Evolutionary conservation across 2,888 invertebrate species (phyloP).

Genomic region (Mimachlamys varia): DNA sequence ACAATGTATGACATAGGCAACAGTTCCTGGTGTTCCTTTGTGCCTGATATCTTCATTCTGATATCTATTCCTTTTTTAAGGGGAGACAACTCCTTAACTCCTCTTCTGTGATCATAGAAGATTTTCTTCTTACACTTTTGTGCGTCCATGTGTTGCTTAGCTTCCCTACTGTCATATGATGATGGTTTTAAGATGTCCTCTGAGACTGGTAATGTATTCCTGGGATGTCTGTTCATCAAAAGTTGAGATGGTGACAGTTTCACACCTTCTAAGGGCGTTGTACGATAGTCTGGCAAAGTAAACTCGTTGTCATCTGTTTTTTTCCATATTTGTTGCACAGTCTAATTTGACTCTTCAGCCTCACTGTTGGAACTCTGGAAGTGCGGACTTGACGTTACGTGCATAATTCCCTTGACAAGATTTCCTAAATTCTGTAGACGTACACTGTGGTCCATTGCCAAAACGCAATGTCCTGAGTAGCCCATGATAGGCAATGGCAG

Average conservation of each 20-base stretch:
- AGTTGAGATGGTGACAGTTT: constrained; percentile 57
- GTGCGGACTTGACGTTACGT: no score
- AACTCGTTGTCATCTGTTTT: constrained; percentile 57
- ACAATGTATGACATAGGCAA: constrained; percentile 54
- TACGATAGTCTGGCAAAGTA: constrained; percentile 56
- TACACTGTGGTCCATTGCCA: constrained; percentile 59
- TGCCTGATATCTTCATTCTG: constrained; percentile 43
- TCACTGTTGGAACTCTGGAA: constrained; percentile 62
- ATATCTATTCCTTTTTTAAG: constrained; percentile 47
- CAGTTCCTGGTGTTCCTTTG: constrained; percentile 47
- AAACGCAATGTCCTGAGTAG: constrained; percentile 49
- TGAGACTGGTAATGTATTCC: constrained; percentile 56
- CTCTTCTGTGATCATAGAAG: no score
- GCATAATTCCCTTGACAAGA: constrained; percentile 58
- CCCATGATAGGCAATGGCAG: constrained; percentile 50
- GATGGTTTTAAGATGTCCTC: constrained; percentile 44
- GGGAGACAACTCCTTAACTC: constrained; percentile 45
- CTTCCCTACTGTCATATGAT: neutral
- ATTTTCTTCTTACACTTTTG: no score
- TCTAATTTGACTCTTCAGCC: constrained; percentile 63
- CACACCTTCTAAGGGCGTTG: constrained; percentile 55
- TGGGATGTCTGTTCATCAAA: constrained; percentile 56
- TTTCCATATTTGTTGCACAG: constrained; percentile 57
- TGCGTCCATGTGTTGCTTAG: constrained; percentile 42
- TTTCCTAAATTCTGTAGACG: constrained; percentile 52